Evolutionary conservation across 2,113 vertebrate genomes (phyloP).

Genomic region (Pangasianodon hypophthalmus): DNA sequence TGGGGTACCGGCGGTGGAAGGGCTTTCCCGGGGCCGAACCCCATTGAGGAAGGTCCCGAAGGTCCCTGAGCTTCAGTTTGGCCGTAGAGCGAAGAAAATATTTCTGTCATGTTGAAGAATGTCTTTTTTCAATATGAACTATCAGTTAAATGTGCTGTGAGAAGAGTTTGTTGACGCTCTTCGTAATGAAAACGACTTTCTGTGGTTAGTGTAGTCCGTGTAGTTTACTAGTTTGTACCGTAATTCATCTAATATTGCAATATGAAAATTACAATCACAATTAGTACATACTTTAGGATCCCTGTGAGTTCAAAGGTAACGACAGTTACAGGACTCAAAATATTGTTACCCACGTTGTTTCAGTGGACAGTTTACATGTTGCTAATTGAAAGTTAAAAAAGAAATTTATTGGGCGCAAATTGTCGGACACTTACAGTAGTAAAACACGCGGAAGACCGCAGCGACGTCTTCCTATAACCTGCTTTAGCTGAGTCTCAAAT

Average conservation of each 20-base stretch:
- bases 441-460: not conserved
- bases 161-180: conserved; percentile 9
- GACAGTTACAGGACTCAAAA: too few relatives aligned
- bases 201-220: not conserved
- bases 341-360: not conserved
- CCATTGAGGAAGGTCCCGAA: conserved; percentile 74
- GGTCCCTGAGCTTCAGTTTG: conserved; percentile 82
- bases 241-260: not conserved
- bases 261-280: not conserved
- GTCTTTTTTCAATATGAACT: not conserved
- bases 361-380: not conserved
- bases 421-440: not conserved
- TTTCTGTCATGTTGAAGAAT: conserved; percentile 79
- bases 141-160: not conserved
- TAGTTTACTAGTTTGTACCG: conserved; percentile 14
- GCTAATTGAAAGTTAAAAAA: not conserved
- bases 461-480: not conserved
- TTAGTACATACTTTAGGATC: not conserved
- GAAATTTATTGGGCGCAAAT: not conserved
- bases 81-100: conserved; percentile 85
- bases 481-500: not conserved
- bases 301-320: not conserved
- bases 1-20: conserved; percentile 74
- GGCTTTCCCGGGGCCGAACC: conserved; percentile 83
- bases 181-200: not conserved